These are phyloP conservation scores for Melanotaenia duboulayi DNA, from an alignment of 2,113 vertebrate species.

Conservation along the genomic window DNA sequence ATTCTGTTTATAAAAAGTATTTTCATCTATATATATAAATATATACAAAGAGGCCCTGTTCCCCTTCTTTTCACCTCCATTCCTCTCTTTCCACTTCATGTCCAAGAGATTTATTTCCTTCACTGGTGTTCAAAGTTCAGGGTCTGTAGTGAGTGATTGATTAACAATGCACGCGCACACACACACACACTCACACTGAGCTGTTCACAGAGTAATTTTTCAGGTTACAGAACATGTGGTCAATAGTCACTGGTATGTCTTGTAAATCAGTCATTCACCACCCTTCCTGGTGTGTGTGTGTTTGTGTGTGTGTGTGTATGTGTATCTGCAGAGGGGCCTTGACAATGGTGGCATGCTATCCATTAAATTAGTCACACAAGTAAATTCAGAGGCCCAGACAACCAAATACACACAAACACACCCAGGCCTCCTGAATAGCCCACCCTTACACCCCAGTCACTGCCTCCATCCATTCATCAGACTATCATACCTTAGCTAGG, in stretches of 20 bases:
- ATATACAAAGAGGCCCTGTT: neutral
- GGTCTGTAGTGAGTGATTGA: constrained; percentile 73
- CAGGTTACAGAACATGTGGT: constrained; percentile 64
- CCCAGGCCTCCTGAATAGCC: constrained; percentile 18
- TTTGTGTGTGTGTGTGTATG: neutral
- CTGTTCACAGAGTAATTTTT: constrained; percentile 37
- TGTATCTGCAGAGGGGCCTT: constrained; percentile 37
- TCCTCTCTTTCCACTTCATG: constrained; percentile 26
- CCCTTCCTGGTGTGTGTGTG: constrained; percentile 25
- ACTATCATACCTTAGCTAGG: neutral
- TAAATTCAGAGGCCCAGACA: constrained; percentile 43
- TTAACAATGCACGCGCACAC: constrained; percentile 50
- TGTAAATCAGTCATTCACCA: constrained; percentile 61
- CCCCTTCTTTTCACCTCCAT: constrained; percentile 10
- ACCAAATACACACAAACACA: constrained; percentile 37
- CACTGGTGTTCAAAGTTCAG: constrained; percentile 69
- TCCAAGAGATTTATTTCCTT: constrained; percentile 66
- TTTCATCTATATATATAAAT: neutral
- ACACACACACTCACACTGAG: constrained; percentile 24
- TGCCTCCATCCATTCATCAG: constrained; percentile 48
- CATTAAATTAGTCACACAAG: constrained; percentile 63
- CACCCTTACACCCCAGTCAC: constrained; percentile 31
- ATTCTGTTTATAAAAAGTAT: too few species aligned
- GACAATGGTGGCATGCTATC: constrained; percentile 55
- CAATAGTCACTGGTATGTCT: constrained; percentile 67